Evolutionary conservation across 1,140 invertebrate genomes (phyloP).

Genomic region (Hypothenemus hampei): DNA sequence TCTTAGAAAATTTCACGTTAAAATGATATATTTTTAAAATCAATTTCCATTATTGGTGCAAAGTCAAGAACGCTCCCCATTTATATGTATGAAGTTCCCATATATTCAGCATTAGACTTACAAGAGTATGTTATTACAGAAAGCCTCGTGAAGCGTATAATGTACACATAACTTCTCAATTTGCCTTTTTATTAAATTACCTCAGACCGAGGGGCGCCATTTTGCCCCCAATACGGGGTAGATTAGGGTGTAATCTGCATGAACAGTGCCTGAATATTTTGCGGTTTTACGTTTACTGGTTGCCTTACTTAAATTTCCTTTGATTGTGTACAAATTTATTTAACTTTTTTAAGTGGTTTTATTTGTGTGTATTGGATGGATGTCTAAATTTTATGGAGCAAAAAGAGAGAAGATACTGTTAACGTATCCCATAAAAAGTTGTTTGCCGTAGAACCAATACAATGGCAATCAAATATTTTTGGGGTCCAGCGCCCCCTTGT

Average conservation of each 20-base stretch:
- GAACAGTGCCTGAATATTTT: conserved; percentile 14
- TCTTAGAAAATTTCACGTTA: too few relatives aligned
- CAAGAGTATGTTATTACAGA: conserved; percentile 17
- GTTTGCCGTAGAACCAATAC: conserved; percentile 13
- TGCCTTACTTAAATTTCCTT: too few relatives aligned
- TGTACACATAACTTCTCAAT: conserved; percentile 26
- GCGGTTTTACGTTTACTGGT: conserved; percentile 15
- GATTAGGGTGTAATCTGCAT: conserved; percentile 26
- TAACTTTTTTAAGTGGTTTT: too few relatives aligned
- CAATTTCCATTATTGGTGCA: too few relatives aligned
- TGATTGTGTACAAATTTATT: too few relatives aligned
- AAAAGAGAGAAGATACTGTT: too few relatives aligned
- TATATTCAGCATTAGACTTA: conserved; percentile 14
- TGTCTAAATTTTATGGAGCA: too few relatives aligned
- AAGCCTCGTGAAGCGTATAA: conserved; percentile 15
- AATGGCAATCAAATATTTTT: conserved; percentile 16
- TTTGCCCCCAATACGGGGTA: conserved; percentile 16
- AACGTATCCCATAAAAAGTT: conserved; percentile 11
- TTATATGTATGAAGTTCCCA: neutral
- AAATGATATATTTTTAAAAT: too few relatives aligned
- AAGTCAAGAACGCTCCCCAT: neutral
- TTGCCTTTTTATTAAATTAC: conserved; percentile 31
- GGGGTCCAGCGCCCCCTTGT: conserved; percentile 4
- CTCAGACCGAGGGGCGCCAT: conserved; percentile 18
- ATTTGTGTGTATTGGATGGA: too few relatives aligned